Base-by-base conservation (phyloP, 2,888 invertebrate genomes). In the Pheosia gnoma region DNA sequence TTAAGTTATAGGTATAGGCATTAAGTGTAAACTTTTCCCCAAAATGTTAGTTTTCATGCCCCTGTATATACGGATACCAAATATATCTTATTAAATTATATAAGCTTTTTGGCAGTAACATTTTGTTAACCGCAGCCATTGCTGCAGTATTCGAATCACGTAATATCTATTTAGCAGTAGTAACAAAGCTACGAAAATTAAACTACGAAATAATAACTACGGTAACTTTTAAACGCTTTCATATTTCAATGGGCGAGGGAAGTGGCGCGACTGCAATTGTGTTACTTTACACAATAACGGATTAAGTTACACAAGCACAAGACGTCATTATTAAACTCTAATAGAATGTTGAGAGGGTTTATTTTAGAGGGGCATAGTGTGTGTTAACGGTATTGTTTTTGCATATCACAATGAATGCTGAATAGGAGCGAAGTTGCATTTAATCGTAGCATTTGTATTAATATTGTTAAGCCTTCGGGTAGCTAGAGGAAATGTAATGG, bases 141-240 rank as follows among this genome's bases (percentile, higher is more conserved):
- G 25, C 25, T 25, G 25, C 25, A 25, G 25, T 25, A 25, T 25
- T 25, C 25, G 25, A 25, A 25, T 25, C 25, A 25, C 25, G 25
- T 25, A 39, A 39, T 39, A 43, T 10, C n/a, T 47, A 47, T 41
- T 41, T 41, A 25, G 25, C 25, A 25, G 25, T 25, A 49, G 49
- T n/a, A 7, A n/a, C 49, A 1, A 49, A 49, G 38, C 39, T 13
- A 38, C 13, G 25, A 53, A 9, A 53, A 53, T 53, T 37, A 37
- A 5, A 11, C 53, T 56, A 57, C 60, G 52, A 56, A 71, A 71
- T 58, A 75, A 70, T 79, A 69, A 65, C 59, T 62, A 59, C 61
- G 41, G 54, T 52, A 65, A 79, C 77, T 72, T 80, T 80, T 71
- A 77, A 83, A 65, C 65, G 78, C 66, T 78, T 68, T 70, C 61